Conservation (phyloP, 2,113 vertebrate genomes). For the Tinamus guttatus region DNA sequence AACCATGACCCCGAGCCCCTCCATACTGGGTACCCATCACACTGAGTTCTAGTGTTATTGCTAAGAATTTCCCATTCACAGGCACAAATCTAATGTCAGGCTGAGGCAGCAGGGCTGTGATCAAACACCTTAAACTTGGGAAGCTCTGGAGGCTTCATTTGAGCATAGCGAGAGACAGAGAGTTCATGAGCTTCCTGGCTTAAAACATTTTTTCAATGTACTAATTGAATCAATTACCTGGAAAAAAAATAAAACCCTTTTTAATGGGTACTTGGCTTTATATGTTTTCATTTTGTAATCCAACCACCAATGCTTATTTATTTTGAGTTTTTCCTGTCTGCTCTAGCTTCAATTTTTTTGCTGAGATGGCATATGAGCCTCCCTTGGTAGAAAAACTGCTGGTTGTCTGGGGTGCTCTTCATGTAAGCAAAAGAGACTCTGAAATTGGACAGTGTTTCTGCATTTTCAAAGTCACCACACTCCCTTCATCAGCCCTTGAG, state of each 20-base stretch:
- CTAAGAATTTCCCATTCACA: neutral
- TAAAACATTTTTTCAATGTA: neutral
- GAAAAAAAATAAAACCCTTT: neutral
- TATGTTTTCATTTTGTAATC: neutral
- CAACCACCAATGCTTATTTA: neutral
- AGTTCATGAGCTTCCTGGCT: neutral
- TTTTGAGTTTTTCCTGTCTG: neutral
- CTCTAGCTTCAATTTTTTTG: neutral
- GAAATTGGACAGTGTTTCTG: neutral
- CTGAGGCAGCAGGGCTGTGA: neutral
- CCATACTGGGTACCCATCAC: neutral
- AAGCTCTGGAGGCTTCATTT: neutral
- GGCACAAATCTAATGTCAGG: neutral
- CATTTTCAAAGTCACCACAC: neutral
- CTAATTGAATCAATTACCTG: neutral
- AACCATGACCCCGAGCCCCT: neutral
- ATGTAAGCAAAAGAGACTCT: neutral
- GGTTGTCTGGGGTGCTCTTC: accelerated
- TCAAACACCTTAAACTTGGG: neutral
- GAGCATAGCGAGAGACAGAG: neutral
- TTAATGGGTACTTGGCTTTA: neutral
- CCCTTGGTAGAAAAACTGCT: neutral
- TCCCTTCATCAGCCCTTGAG: neutral
- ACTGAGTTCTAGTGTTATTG: neutral
- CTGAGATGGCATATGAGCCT: neutral